phyloP scores from a whole-genome alignment of 1,140 invertebrate species.

The Drosophila lowei region DNA sequence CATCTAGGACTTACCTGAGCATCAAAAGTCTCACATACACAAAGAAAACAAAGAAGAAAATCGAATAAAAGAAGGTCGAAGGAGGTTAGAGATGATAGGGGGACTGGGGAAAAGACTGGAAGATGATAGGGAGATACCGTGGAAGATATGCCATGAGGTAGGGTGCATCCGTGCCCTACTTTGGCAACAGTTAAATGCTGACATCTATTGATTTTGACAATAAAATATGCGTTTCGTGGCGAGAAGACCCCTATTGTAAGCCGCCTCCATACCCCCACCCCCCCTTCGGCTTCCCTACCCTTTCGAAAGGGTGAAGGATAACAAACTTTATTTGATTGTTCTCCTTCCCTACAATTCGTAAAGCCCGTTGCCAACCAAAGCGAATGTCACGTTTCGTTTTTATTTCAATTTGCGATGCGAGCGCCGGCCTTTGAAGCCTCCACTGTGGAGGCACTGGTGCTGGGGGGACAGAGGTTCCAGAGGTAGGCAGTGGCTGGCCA shows the following conservation, averaged over 20 bases:
- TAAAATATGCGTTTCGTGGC: conserved; percentile 36
- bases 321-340: conserved; percentile 72
- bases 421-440: not conserved
- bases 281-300: not conserved
- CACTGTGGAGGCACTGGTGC: not conserved
- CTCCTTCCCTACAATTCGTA: conserved; percentile 15
- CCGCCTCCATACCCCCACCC: too few relatives aligned
- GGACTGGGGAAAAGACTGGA: too few relatives aligned
- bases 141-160: conserved; percentile 1
- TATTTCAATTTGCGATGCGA: conserved; percentile 76
- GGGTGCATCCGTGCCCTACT: conserved; percentile 12
- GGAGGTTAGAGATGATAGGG: too few relatives aligned
- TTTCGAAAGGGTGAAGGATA: conserved; percentile 31
- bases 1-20: conserved; percentile 53
- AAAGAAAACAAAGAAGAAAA: conserved; percentile 16
- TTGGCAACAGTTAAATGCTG: conserved; percentile 70
- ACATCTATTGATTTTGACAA: conserved; percentile 77
- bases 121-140: not conserved
- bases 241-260: not conserved
- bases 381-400: conserved; percentile 78
- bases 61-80: conserved; percentile 46
- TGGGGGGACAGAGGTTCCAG: not conserved
- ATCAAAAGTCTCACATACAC: conserved; percentile 2
- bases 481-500: not conserved
- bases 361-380: conserved; percentile 62